Base-by-base conservation (phyloP, 2,888 invertebrate genomes). In the Nasonia oneida region DNA sequence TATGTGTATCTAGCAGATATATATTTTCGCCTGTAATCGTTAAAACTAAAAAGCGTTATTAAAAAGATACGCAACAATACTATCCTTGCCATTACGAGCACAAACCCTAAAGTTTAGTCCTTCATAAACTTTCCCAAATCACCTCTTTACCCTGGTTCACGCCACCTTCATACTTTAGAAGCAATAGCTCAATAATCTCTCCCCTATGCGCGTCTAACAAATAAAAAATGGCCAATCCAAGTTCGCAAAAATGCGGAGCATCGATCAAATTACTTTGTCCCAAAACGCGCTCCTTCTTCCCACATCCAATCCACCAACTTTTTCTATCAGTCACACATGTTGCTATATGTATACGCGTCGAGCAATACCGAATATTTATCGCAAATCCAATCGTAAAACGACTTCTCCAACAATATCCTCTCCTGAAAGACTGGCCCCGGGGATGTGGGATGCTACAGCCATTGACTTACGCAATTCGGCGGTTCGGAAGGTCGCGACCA, bases 301-400 rank as follows among this genome's bases (percentile, higher is more conserved):
- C 75, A 29, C 3, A 15, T 23, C 8, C 47, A 12, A 64, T 23
- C 37, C 18, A n/a, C 37, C 2, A 79, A 79, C 79, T 79, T 70
- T 70, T 37, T 70, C 79, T 53, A 79, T 70, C 37, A 79, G 14
- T 0, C 79, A 29, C 67, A 50, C 53, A 14, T 70, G 70, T 64
- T 64, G 42, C 77, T 77, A 64, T 5, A 15, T 37, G 37, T 37
- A 37, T 23, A 15, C 61, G 61, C 15, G 61, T 23, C n/a, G 8
- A 61, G 61, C 23, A 39, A n/a, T 33, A 15, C 57, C 42, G 29
- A 67, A 78, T 67, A 47, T 64, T 78, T 78, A 78, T 78, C 47
- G 47, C 42, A 70, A 53, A 79, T 77, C 39, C 33, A 0, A n/a
- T 18, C 15, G 29, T 53, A 79, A 79, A 37, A 53, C 50, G 37